These are phyloP conservation scores for Cosmia trapezina DNA, from an alignment of 2,888 invertebrate genomes.

Conservation along the genomic window DNA sequence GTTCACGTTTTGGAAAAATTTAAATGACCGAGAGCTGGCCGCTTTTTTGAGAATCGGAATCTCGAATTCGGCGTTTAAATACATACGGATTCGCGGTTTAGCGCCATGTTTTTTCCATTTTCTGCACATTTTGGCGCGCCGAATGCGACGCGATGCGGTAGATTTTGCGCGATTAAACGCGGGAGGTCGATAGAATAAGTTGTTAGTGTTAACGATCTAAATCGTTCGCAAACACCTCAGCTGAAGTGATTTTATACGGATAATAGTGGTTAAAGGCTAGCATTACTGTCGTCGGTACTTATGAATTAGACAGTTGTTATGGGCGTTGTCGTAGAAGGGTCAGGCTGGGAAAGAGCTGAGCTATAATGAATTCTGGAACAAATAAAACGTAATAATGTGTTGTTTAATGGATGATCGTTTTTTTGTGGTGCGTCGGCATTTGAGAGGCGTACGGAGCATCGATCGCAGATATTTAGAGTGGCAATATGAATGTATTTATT, in stretches of 20 bases:
- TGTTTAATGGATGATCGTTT: conserved; percentile 67
- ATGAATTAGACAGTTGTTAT: conserved; percentile 31
- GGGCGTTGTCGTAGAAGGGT: conserved; percentile 13
- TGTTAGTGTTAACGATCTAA: conserved; percentile 87
- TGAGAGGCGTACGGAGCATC: conserved; percentile 75
- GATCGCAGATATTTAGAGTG: conserved; percentile 88
- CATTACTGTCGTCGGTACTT: conserved; percentile 28
- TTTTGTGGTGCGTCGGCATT: conserved; percentile 74
- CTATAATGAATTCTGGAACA: conserved; percentile 52
- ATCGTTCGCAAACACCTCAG: conserved; percentile 76
- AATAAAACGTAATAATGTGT: conserved; percentile 65
- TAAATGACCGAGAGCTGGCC: conserved; percentile 86
- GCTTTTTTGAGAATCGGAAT: conserved; percentile 86
- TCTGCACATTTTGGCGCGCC: conserved; percentile 87
- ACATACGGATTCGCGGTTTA: conserved; percentile 90
- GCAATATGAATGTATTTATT: conserved; percentile 91
- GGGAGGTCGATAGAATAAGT: conserved; percentile 87
- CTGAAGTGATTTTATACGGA: conserved; percentile 67
- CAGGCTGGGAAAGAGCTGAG: conserved; percentile 17
- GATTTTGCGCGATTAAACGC: conserved; percentile 87
- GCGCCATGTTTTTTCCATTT: conserved; percentile 91
- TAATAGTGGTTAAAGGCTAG: conserved; percentile 44
- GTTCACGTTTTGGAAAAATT: conserved; percentile 90
- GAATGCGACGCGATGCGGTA: conserved; percentile 83
- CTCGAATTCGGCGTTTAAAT: conserved; percentile 89